Evolutionary conservation across 2,888 invertebrate genomes (phyloP).

Genomic region (Leptopterna dolabrata): DNA sequence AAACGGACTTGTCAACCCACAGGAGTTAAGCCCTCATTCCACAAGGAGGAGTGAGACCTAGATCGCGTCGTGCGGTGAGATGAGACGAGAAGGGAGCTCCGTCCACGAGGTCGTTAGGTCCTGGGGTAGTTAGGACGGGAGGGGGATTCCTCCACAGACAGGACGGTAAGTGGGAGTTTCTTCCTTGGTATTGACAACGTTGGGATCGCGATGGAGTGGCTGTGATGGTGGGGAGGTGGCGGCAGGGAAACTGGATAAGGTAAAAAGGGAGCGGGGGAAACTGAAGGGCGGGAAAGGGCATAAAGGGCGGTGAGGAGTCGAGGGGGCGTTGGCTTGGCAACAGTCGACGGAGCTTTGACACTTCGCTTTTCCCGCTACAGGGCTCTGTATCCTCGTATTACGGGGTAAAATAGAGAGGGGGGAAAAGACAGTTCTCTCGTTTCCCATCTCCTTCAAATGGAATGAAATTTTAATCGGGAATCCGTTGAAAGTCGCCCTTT

Average conservation of each 20-base stretch:
- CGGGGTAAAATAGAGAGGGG: not conserved
- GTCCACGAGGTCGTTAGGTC: not conserved
- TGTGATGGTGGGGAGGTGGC: not conserved
- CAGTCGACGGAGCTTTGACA: constrained; percentile 1
- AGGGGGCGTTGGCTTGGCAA: constrained; percentile 4
- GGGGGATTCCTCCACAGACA: not conserved
- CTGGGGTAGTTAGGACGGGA: not conserved
- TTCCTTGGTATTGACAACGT: constrained; percentile 29
- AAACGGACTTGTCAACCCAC: not conserved
- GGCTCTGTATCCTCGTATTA: not conserved
- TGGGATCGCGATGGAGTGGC: not conserved
- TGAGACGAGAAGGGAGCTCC: not conserved
- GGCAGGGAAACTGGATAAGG: not conserved
- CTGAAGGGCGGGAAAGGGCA: not conserved
- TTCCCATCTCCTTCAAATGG: not conserved
- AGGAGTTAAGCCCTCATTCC: not conserved
- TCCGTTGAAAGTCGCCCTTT: too few relatives aligned
- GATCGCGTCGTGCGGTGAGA: not conserved
- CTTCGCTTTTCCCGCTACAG: constrained; percentile 14
- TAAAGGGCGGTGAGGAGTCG: not conserved
- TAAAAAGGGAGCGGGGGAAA: not conserved
- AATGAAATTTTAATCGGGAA: not conserved
- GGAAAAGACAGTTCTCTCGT: not conserved
- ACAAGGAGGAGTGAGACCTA: not conserved
- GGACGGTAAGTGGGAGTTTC: constrained; percentile 21